Conservation (phyloP, 2,888 invertebrate species). For the Acanthosepion pharaonis region DNA sequence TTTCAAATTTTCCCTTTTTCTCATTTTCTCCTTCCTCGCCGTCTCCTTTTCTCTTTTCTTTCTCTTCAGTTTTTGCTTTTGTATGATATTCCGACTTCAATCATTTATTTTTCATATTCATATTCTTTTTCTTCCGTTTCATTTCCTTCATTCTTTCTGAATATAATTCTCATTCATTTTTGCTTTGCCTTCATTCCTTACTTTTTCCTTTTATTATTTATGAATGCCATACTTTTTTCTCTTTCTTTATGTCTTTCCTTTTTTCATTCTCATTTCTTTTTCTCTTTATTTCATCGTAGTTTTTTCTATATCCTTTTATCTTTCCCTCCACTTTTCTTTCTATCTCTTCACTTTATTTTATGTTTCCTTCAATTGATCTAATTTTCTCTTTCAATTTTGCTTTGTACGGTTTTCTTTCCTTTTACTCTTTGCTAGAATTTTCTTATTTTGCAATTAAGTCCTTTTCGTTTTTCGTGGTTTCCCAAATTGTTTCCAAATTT, state of each 20-base stretch:
- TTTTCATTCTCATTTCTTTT: background rate
- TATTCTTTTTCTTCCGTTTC: no score
- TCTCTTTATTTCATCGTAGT: no score
- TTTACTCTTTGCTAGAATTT: background rate
- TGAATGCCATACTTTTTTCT: background rate
- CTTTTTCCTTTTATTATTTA: no score
- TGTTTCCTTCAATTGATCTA: background rate
- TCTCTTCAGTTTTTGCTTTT: background rate
- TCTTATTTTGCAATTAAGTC: background rate
- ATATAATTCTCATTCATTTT: no score
- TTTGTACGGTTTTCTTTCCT: background rate
- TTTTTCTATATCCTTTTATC: background rate
- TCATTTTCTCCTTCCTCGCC: background rate
- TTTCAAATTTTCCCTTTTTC: background rate
- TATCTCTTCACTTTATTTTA: no score
- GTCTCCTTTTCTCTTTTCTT: background rate
- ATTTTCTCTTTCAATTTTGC: background rate
- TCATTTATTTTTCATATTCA: no score
- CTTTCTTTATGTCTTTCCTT: background rate
- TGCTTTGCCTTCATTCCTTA: no score
- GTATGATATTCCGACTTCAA: no score
- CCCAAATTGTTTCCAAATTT: no score
- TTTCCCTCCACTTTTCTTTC: background rate
- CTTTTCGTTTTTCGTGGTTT: no score
- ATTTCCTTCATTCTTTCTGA: no score